Base-by-base conservation (phyloP, 2,888 invertebrate species). In the Sesia apiformis region DNA sequence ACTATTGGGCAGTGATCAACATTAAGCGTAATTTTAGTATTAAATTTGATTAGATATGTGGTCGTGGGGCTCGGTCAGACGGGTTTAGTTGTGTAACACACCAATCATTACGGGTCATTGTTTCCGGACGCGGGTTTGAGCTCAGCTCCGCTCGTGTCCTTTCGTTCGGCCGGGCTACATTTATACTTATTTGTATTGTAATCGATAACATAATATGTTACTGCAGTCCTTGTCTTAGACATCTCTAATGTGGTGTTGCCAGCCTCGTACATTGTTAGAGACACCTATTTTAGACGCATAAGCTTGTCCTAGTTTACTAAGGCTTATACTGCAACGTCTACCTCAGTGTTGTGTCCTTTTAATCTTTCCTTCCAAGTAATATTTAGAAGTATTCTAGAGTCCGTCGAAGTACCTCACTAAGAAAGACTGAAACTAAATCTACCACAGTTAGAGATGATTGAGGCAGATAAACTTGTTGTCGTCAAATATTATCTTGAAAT, bases 1-100 rank as follows among this genome's bases (percentile, higher is more conserved):
- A 89, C 87, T 83, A 84, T 82, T 86, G 87, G 88, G 88, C 88
- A 88, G 88, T 89, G 88, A 89, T 89, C 88, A 89, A 89, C 88
- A 89, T 88, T 86, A 79, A 85, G 80, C 81, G 85, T 87, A 87
- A 88, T 78, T 76, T 83, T 86, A 88, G 87, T 78, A 79, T 81
- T 84, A 87, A 84, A 83, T 83, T 84, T 81, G 83, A 82, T 84
- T 86, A 86, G 84, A 78, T 81, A 78, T 67, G 81, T 79, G 77
- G 76, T 71, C 74, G 73, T 67, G 74, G 68, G 74, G 83, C 81
- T 76, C 81, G 84, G 84, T 69, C 75, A 63, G 75, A 67, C 79
- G 72, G 72, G 74, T 79, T 79, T 76, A 75, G 84, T 84, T 84
- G 82, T 80, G 77, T 74, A 72, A 81, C 79, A 80, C 81, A 78